phyloP scores from a whole-genome alignment of 2,113 vertebrate species.

The Hippocampus zosterae region DNA sequence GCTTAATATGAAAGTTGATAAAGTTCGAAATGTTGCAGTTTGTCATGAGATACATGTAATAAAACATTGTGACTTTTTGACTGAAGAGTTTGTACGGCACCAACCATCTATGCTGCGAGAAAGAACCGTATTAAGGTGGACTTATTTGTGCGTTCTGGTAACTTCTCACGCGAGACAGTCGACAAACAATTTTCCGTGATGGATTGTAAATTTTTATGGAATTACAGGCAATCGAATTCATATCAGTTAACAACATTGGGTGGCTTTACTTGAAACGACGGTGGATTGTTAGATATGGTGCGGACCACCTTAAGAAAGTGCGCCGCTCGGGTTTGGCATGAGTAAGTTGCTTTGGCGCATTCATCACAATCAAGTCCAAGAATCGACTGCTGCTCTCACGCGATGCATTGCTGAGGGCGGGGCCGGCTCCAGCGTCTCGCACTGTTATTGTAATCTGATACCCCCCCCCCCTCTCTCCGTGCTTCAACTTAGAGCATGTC shows the following conservation, averaged over 20 bases:
- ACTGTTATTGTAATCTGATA: conserved; percentile 72
- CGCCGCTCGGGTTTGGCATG: conserved; percentile 53
- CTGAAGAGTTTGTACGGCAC: not conserved
- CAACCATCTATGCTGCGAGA: not conserved
- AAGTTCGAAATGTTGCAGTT: not conserved
- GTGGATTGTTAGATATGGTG: not conserved
- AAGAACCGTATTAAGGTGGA: conserved; percentile 14
- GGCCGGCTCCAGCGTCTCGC: conserved; percentile 28
- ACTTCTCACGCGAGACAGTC: too few species aligned
- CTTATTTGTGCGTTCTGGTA: not conserved
- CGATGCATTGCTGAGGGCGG: conserved; percentile 67
- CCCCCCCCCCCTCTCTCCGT: not conserved
- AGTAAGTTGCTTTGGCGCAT: conserved; percentile 62
- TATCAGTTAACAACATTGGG: not conserved
- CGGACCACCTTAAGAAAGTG: conserved; percentile 62
- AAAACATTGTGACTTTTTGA: not conserved
- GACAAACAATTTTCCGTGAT: not conserved
- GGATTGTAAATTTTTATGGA: not conserved
- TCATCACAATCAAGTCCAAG: conserved; percentile 70
- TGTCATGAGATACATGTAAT: not conserved
- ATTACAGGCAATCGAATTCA: not conserved
- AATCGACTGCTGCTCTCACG: conserved; percentile 72
- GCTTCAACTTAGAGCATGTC: not conserved
- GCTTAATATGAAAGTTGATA: not conserved
- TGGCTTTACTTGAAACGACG: not conserved